These are phyloP conservation scores for Malurus leucopterus DNA, from an alignment of 2,797 vertebrate genomes.

Conservation along the genomic window DNA sequence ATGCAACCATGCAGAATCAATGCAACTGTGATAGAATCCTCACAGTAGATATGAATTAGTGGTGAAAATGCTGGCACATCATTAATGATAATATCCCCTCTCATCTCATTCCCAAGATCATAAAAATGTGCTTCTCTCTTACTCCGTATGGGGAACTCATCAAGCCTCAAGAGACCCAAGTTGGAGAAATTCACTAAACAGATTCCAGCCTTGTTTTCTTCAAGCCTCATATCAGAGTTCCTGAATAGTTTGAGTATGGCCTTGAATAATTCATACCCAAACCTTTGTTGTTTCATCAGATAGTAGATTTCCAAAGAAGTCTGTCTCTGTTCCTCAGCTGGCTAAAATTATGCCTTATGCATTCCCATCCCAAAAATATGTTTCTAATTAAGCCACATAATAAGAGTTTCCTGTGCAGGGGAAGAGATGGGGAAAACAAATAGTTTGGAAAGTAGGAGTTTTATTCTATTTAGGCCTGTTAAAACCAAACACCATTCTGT, in stretches of 20 bases:
- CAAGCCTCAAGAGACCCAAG: slow-evolving; percentile 1
- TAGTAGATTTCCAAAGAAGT: slow-evolving; percentile 46
- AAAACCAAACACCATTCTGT: background rate
- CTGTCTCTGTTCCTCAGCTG: slow-evolving; percentile 56
- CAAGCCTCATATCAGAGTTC: slow-evolving; percentile 29
- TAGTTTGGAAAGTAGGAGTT: slow-evolving; percentile 8
- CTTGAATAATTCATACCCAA: slow-evolving; percentile 68
- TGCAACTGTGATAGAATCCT: background rate
- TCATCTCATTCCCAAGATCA: background rate
- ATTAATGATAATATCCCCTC: background rate
- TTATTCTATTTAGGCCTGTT: slow-evolving; percentile 19
- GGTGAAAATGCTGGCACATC: background rate
- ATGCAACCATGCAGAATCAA: background rate
- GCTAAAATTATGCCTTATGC: slow-evolving; percentile 43
- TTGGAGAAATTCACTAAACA: slow-evolving; percentile 21
- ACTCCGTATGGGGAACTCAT: background rate
- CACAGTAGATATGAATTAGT: background rate
- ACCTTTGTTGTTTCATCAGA: slow-evolving; percentile 54
- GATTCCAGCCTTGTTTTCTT: slow-evolving; percentile 32
- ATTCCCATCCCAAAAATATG: slow-evolving; percentile 45
- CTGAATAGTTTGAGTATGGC: slow-evolving; percentile 27
- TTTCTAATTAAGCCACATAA: slow-evolving; percentile 58
- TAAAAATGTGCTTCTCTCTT: slow-evolving; percentile 5
- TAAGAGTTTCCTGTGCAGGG: slow-evolving; percentile 34
- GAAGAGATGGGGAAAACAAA: slow-evolving; percentile 42